Base-by-base conservation (phyloP, 2,113 vertebrate species). In the Phrynosoma blainvillii region DNA sequence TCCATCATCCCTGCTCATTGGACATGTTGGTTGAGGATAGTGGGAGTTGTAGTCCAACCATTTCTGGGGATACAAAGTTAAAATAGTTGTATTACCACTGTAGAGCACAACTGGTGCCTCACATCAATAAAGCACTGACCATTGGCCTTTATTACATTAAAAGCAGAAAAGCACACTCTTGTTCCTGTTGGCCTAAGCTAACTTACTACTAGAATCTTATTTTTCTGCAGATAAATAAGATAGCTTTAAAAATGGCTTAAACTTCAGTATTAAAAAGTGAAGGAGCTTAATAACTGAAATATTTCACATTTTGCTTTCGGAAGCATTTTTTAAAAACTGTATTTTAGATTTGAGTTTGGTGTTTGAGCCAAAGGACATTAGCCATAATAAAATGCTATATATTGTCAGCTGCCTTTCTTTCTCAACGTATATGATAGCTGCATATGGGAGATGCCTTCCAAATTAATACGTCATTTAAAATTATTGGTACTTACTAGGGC, bases 401-500 rank as follows among this genome's bases (percentile, higher is more conserved):
- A 92, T 89, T 85, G 73, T 84, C 90, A 82, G 76, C 66, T 90
- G 88, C 92, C 92, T 94, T 94, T 89, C 88, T 81, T 85, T 86
- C 88, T 80, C 65, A 80, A 0, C 79, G 65, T 25, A 18, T 88
- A 85, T 79, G 87, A 88, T 82, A 80, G 93, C 94, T 93, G 36
- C 93, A 79, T 79, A 91, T 88, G 91, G 82, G 87, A 93, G 85
- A 91, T 92, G 87, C 89, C 91, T 93, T 95, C 88, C 83, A 87
- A 91, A 89, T 0, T 14, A 76, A 84, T 85, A 36, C 93, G 66
- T 95, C 94, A 95, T 93, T 94, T 96, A 95, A 94, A 87, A 88
- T n/a, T 79, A 40, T 47, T 52, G 87, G 89, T 95, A 95, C 90
- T 89, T 95, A 92, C 70, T 91, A 93, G 82, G 89, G 71, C 78